A percentile compares a stretch with the other conserved stretches of the same genome.
Evolutionary conservation across 2,888 invertebrate species (phyloP).

Genomic region (Yponomeuta malinellus): DNA sequence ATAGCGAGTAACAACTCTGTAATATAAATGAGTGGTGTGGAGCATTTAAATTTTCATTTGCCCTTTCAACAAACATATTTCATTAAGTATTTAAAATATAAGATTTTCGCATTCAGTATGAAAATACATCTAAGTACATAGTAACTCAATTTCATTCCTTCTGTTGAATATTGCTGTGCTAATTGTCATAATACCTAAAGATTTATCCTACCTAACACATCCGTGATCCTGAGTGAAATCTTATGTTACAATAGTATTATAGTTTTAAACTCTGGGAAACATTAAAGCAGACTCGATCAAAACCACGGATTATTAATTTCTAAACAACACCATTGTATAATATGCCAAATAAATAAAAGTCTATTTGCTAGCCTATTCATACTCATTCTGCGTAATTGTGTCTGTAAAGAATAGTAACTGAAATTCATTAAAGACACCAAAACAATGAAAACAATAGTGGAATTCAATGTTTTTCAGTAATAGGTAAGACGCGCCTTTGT

Average conservation of each 20-base stretch:
- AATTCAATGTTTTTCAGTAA: too few species aligned
- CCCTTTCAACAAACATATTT: background rate
- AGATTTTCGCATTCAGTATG: background rate
- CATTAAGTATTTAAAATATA: background rate
- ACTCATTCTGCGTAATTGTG: too few species aligned
- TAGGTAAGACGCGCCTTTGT: too few species aligned
- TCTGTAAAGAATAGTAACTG: too few species aligned
- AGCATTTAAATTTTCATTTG: too few species aligned
- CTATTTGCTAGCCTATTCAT: too few species aligned
- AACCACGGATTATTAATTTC: constrained; percentile 1
- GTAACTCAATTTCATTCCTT: background rate
- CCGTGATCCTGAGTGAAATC: background rate
- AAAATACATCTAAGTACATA: background rate
- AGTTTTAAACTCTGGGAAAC: background rate
- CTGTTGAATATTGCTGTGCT: background rate
- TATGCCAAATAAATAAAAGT: background rate
- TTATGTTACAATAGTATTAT: background rate
- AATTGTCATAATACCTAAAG: background rate
- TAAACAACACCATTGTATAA: constrained; percentile 3
- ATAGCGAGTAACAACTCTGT: background rate
- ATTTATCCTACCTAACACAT: background rate
- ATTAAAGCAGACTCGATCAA: background rate
- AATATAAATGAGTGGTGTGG: background rate
- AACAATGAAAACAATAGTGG: too few species aligned
- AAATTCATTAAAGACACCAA: too few species aligned